phyloP scores from a whole-genome alignment of 2,797 vertebrate genomes.

The Heterohyrax brucei region DNA sequence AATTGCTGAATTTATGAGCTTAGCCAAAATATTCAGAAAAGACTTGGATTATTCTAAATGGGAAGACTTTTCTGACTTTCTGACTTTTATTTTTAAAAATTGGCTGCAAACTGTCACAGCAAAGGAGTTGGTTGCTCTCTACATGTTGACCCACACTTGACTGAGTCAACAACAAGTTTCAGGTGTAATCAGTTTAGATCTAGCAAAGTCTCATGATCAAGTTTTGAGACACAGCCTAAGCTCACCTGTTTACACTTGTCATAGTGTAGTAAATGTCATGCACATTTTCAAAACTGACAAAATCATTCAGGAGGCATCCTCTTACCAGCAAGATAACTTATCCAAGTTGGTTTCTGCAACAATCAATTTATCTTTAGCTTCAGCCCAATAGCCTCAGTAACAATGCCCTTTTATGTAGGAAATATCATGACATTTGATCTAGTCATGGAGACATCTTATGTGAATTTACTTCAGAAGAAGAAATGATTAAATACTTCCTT shows the following conservation, averaged over 20 bases:
- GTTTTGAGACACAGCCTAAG: constrained; percentile 47
- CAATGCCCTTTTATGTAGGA: constrained; percentile 90
- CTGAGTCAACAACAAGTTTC: not conserved
- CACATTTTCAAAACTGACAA: constrained; percentile 86
- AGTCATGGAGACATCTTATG: constrained; percentile 87
- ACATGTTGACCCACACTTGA: not conserved
- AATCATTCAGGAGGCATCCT: constrained; percentile 82
- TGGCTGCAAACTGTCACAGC: not conserved
- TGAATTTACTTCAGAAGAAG: constrained; percentile 85
- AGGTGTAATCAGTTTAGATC: not conserved
- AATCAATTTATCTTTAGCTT: constrained; percentile 89
- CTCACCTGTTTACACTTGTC: constrained; percentile 76
- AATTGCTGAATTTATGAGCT: not conserved
- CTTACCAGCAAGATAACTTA: constrained; percentile 83
- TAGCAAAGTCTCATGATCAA: not conserved
- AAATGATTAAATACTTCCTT: constrained; percentile 90
- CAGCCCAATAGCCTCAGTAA: constrained; percentile 85
- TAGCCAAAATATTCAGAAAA: constrained; percentile 60
- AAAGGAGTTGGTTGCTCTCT: not conserved
- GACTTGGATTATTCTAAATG: constrained; percentile 15
- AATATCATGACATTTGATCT: constrained; percentile 92
- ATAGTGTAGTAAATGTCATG: constrained; percentile 82
- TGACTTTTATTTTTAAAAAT: constrained; percentile 47
- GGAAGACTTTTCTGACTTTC: not conserved
- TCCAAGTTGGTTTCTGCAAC: constrained; percentile 87